phyloP scores from a whole-genome alignment of 2,113 vertebrate species.

The Melanerpes formicivorus region DNA sequence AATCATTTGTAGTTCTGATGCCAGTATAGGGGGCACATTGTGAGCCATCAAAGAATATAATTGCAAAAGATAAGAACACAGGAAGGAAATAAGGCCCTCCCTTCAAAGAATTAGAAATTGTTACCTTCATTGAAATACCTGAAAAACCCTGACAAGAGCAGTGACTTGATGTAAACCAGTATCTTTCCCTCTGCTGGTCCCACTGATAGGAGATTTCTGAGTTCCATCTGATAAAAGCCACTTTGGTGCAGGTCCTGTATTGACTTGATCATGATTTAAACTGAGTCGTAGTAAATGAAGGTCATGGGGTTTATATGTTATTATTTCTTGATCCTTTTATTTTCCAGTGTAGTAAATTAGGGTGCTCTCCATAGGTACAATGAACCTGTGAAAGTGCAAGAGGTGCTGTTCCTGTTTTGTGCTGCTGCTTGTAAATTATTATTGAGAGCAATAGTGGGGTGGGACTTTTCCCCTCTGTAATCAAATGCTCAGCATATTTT shows the following conservation, averaged over 20 bases:
- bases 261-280: neutral
- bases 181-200: neutral
- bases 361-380: neutral
- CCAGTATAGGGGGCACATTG: accelerated
- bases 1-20: neutral
- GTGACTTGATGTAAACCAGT: neutral
- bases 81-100: neutral
- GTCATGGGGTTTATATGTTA: neutral
- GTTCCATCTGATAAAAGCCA: neutral
- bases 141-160: neutral
- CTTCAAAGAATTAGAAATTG: neutral
- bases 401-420: neutral
- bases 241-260: neutral
- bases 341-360: neutral
- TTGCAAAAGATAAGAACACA: neutral
- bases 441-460: neutral
- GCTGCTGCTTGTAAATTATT: neutral
- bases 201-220: neutral
- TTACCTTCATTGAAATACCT: neutral
- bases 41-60: neutral
- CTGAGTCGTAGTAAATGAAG: neutral
- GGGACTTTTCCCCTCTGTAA: neutral
- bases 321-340: neutral
- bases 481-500: neutral
- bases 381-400: neutral